Base-by-base conservation (phyloP, 2,113 vertebrate genomes). In the Trichomycterus rosablanca region DNA sequence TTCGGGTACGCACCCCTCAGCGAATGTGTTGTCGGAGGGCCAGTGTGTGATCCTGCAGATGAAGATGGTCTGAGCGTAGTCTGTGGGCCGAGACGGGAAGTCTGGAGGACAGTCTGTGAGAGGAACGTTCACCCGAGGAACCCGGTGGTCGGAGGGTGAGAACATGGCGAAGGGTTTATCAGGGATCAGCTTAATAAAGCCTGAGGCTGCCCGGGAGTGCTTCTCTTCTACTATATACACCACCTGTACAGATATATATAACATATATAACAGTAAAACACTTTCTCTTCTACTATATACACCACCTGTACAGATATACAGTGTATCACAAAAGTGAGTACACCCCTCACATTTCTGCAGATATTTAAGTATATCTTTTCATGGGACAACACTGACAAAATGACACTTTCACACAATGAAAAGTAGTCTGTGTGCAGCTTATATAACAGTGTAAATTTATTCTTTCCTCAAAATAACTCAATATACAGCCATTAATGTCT, bases 181-280 rank as follows among this genome's bases (percentile, higher is more conserved):
- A 0, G 89, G 83, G 67, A 99, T 76, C 69, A 88, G 89, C 59
- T 93, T 98, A 64, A 99, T 88, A 75, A 92, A 89, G 59, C 96
- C 96, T 0, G 90, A 92, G 4, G 80, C 94, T 37, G 92, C 93
- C 46, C 96, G 83, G 1, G 94, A 97, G 79, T 99, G 96, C 57
- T 97, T 97, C 76, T 82, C 90, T 75, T 99, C 95, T 68, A 89
- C 78, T 73, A 99, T 95, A 74, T 84, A 97, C 74, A 97, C 91
- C 72, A 99, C 94, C 96, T 99, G 69, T 19, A 65, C 32, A 37
- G 19, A 50, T 37, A 39, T 37, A 39, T 16, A 54, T 10, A 24
- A 19, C 37, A 19, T 35, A n/a, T 3, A 39, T 6, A 35, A 39
- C 7, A 52, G 7, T 28, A 39, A 60, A 60, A 1, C n/a, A 11